A percentile compares a stretch with the other conserved stretches of the same genome.
phyloP scores from a whole-genome alignment of 2,888 invertebrate genomes.

The Drosophila prostipennis region DNA sequence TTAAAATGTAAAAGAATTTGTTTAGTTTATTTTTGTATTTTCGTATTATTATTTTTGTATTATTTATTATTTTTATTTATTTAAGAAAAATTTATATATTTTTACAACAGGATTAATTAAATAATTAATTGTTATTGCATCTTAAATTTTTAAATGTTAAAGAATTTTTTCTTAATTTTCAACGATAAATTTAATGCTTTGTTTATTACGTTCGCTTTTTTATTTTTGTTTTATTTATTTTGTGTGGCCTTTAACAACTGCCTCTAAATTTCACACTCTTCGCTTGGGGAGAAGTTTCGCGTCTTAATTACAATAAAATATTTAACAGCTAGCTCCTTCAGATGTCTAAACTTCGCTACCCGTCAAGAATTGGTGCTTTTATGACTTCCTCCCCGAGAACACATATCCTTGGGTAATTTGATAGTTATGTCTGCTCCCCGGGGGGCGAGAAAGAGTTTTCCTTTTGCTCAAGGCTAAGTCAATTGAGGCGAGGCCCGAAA shows the following conservation, averaged over 20 bases:
- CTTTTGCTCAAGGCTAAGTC: conserved; percentile 18
- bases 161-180: too few species aligned
- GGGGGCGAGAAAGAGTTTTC: conserved; percentile 1
- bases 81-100: too few species aligned
- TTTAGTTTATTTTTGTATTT: too few species aligned
- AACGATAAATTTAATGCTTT: too few species aligned
- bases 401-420: conserved; percentile 75
- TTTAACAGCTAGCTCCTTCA: conserved; percentile 50
- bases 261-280: conserved; percentile 36
- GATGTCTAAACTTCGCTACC: background rate
- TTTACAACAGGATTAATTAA: too few species aligned
- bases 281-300: conserved; percentile 69
- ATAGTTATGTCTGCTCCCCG: conserved; percentile 61
- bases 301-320: conserved; percentile 76
- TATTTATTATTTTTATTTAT: too few species aligned
- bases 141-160: too few species aligned
- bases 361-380: conserved; percentile 48
- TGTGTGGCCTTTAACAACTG: conserved; percentile 6
- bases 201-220: background rate
- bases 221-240: background rate
- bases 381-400: conserved; percentile 50
- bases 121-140: too few species aligned
- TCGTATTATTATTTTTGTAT: too few species aligned
- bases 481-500: conserved; percentile 14
- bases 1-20: too few species aligned